Evolutionary conservation across 2,888 invertebrate species (phyloP), one percentile per base, ranked within the genome.

Genomic region (Eudasyphora cyanicolor): DNA sequence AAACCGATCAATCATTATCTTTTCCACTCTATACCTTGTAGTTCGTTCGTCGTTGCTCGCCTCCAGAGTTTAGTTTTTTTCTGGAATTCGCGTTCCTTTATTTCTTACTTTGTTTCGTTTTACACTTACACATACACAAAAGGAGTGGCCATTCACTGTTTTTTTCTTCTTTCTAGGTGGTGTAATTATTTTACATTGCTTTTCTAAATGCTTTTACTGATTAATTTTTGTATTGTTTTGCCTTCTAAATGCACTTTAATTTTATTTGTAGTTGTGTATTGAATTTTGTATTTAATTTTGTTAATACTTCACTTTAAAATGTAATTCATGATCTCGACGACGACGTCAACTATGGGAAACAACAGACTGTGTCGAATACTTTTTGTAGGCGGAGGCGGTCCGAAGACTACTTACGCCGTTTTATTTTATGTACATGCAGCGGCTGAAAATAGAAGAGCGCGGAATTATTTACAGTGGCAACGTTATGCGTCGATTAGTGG

Each of bases 91-190:
- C 81, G 64, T 83, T 85, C 80, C 79, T 85, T 82, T 69, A 76
- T 76, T 60, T 62, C 38, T 35, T 32, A 51, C 67, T 74, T 69
- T 62, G 67, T 76, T 73, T 81, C 35, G 67, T 81, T 51, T 81
- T 76, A 77, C 73, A 76, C 80, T 79, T 57, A 80, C 84, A 84
- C 84, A 84, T 81, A 82, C 82, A 80, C 81, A 82, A 82, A 86
- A 86, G 86, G 86, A 86, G 85, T 86, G 86, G 85, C n/a, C 86
- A 85, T 85, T 86, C 85, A 83, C 60, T 45, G 64, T 42, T 24
- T 27, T 69, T 21, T 21, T 69, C 24, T 24, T 27, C 24, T 69
- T 69, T 29, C 17, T 21, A 54, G 54, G 67, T n/a, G n/a, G n/a
- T n/a, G n/a, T n/a, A 77, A 45, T 29, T n/a, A 54, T 29, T 75